Evolutionary conservation across 92 coral and sea anemone genomes (phyloP).

Genomic region (Epizoanthus stellaris): DNA sequence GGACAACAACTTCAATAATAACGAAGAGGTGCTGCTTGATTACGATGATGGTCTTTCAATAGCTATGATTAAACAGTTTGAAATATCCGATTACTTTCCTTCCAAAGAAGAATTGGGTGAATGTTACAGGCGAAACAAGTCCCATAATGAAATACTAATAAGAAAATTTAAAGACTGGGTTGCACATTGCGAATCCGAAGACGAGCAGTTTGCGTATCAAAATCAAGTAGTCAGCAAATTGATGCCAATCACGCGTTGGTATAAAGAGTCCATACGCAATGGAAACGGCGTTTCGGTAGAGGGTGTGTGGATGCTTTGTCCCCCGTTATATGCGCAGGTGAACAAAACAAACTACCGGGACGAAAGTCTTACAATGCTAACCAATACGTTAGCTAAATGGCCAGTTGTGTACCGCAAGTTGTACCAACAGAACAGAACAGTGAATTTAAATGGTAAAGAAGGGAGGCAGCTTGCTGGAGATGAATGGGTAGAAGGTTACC

Average conservation of each 20-base stretch:
- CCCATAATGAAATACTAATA: constrained; percentile 47
- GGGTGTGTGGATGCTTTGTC: constrained; percentile 47
- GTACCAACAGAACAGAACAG: constrained; percentile 51
- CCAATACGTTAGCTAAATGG: constrained; percentile 46
- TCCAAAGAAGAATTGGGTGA: constrained; percentile 27
- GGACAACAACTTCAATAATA: constrained; percentile 35
- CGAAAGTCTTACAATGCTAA: constrained; percentile 14
- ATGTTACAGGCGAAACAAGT: constrained; percentile 3
- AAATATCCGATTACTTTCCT: constrained; percentile 36
- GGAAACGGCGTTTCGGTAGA: constrained; percentile 63
- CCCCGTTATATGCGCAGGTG: constrained; percentile 24
- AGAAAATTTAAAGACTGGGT: constrained; percentile 37
- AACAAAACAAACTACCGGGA: constrained; percentile 34
- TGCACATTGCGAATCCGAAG: background rate
- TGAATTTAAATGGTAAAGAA: constrained; percentile 47
- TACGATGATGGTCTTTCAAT: constrained; percentile 60
- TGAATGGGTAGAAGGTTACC: constrained; percentile 64
- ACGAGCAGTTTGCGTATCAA: constrained; percentile 30
- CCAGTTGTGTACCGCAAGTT: constrained; percentile 28
- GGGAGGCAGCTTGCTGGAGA: constrained; percentile 66
- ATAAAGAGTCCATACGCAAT: constrained; percentile 50
- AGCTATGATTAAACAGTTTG: constrained; percentile 48
- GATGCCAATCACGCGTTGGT: constrained; percentile 64
- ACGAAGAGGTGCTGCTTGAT: constrained; percentile 49
- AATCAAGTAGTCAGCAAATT: constrained; percentile 42